Evolutionary conservation across 2,888 invertebrate genomes (phyloP).

Genomic region (Trissoscelio sp.): DNA sequence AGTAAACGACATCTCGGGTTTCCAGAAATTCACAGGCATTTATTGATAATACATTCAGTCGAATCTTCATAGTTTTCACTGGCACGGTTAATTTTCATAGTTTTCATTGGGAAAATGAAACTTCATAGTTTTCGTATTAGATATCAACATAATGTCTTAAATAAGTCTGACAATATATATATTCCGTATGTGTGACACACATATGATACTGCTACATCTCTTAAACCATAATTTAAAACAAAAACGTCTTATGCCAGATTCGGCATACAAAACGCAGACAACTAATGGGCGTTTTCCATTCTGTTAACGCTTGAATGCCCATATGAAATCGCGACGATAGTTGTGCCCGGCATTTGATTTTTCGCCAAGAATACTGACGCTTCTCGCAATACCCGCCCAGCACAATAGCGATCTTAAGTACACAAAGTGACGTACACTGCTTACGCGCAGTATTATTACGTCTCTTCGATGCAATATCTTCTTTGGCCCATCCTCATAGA

Average conservation of each 20-base stretch:
- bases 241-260: slow-evolving; percentile 6
- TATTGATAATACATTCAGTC: too few species aligned
- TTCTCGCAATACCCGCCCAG: slow-evolving; percentile 14
- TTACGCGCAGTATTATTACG: slow-evolving; percentile 44
- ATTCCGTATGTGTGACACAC: too few species aligned
- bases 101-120: too few species aligned
- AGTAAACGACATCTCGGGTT: too few species aligned
- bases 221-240: too few species aligned
- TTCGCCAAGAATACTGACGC: slow-evolving; percentile 47
- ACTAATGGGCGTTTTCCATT: slow-evolving; percentile 45
- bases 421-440: slow-evolving; percentile 32
- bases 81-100: too few species aligned
- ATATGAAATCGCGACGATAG: slow-evolving; percentile 36
- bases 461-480: slow-evolving; percentile 51
- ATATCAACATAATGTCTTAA: too few species aligned
- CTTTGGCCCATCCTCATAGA: slow-evolving; percentile 22
- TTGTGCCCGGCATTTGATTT: slow-evolving; percentile 43
- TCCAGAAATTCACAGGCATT: too few species aligned
- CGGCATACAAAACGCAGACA: slow-evolving; percentile 22
- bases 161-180: too few species aligned
- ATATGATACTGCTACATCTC: too few species aligned
- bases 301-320: slow-evolving; percentile 43
- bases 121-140: too few species aligned
- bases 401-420: slow-evolving; percentile 41
- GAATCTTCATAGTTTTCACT: too few species aligned